Base-by-base conservation (phyloP, 2,888 invertebrate genomes). In the Monoplex corrugatus region DNA sequence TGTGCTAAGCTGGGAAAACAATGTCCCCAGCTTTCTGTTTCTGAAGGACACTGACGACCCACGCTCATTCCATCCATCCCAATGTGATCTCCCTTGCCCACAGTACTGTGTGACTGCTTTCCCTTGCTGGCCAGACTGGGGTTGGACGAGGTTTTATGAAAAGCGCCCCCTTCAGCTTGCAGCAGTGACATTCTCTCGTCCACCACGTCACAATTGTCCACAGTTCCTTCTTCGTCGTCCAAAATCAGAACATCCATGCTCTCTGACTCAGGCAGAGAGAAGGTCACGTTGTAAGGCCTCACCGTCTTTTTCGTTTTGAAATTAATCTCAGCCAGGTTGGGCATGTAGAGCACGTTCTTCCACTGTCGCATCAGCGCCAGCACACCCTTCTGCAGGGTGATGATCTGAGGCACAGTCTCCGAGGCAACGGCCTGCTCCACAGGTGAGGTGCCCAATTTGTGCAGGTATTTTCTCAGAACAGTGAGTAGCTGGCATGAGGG, bases 321-420 rank as follows among this genome's bases (percentile, higher is more conserved):
- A 95, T 98, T 98, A 95, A 98, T 98, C 94, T 98, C 98, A 88
- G 98, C 97, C 75, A 99, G 96, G 91, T 98, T 97, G 0, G 99
- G 99, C 92, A 99, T 99, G 96, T 99, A 99, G 38, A 99, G 96
- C 3, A 98, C 98, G 96, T 98, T 99, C 96, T 99, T 99, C 99
- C 99, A 99, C 95, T 99, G 99, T 0, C 99, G 97, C 94, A 98
- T 98, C 88, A 99, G 97, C 44, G 99, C 99, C 95, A 99, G 98
- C n/a, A 99, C 98, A 45, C 99, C 99, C 87, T 98, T 98, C 95
- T 98, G 97, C 68, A 99, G 96, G 0, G 98, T 98, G 91, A 98
- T 98, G 23, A 99, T 96, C 90, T 98, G 98, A 0, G 99, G 99
- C 90, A 99, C 97, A 94, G 98, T 98, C 23, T 98, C 97, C 93